Evolutionary conservation across 2,797 vertebrate species (phyloP).

Genomic region (Gastrophryne carolinensis): DNA sequence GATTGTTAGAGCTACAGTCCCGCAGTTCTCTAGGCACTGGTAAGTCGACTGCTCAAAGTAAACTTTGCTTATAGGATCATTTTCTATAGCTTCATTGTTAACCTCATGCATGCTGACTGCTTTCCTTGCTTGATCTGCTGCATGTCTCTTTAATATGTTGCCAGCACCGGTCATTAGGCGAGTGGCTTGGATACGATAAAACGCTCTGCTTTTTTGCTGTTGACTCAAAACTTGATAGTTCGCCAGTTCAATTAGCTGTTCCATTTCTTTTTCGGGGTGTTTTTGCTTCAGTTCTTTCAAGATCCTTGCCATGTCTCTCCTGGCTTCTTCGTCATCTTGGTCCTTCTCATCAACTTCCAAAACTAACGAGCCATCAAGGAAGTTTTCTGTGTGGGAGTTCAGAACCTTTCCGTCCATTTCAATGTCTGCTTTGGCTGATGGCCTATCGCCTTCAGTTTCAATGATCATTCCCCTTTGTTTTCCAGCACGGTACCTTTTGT

Average conservation of each 20-base stretch:
- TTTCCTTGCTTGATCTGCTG: slow-evolving; percentile 85
- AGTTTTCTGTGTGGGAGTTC: slow-evolving; percentile 81
- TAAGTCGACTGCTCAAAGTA: slow-evolving; percentile 89
- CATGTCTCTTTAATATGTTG: slow-evolving; percentile 88
- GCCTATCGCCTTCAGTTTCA: slow-evolving; percentile 87
- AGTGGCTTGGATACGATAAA: slow-evolving; percentile 92
- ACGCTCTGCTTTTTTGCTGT: slow-evolving; percentile 91
- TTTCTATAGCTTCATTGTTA: slow-evolving; percentile 72
- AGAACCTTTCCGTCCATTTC: slow-evolving; percentile 88
- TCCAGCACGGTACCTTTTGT: slow-evolving; percentile 89
- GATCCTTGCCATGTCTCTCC: slow-evolving; percentile 84
- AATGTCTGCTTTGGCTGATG: slow-evolving; percentile 81
- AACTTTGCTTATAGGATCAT: slow-evolving; percentile 77
- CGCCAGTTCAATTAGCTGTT: slow-evolving; percentile 87
- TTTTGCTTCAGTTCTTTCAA: slow-evolving; percentile 93
- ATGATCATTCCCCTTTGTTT: slow-evolving; percentile 91
- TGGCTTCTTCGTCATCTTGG: slow-evolving; percentile 82
- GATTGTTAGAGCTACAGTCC: slow-evolving; percentile 82
- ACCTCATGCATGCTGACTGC: slow-evolving; percentile 83
- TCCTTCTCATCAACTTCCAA: slow-evolving; percentile 87
- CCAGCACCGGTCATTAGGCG: slow-evolving; percentile 90
- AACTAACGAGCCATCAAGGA: slow-evolving; percentile 84
- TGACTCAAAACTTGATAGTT: slow-evolving; percentile 90
- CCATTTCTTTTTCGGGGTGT: slow-evolving; percentile 88
- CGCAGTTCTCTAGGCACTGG: slow-evolving; percentile 94